Evolutionary conservation across 2,113 vertebrate genomes (phyloP).

Genomic region (Ammodytes dubius): DNA sequence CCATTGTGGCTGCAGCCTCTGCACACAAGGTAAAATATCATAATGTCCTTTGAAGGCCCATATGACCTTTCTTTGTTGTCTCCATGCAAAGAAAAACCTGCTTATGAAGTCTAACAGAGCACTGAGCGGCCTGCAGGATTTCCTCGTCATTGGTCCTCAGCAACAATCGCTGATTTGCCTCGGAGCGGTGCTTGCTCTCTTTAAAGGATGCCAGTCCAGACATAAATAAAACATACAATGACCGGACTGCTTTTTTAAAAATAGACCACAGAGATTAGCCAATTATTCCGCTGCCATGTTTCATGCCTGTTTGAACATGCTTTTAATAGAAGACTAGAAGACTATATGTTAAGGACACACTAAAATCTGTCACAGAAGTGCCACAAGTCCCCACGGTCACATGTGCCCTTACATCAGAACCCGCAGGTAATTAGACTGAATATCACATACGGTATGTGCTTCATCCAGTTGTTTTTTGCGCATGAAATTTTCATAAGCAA

Average conservation of each 20-base stretch:
- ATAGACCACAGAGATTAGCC: conserved; percentile 48
- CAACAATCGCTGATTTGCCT: conserved; percentile 52
- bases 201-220: conserved; percentile 43
- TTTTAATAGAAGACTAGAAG: conserved; percentile 33
- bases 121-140: conserved; percentile 16
- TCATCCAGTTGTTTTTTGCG: conserved; percentile 41
- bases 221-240: conserved; percentile 76
- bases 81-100: conserved; percentile 54
- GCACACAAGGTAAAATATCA: conserved; percentile 56
- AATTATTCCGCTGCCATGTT: conserved; percentile 24
- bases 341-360: neutral
- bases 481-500: conserved; percentile 70
- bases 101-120: conserved; percentile 29
- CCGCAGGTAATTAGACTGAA: conserved; percentile 31
- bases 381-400: conserved; percentile 7
- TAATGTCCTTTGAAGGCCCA: conserved; percentile 60
- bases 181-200: conserved; percentile 25
- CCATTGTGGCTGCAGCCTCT: conserved; percentile 17
- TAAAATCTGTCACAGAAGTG: neutral
- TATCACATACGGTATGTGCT: neutral
- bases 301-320: conserved; percentile 43
- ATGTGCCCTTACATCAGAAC: conserved; percentile 1
- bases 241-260: conserved; percentile 66
- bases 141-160: conserved; percentile 33
- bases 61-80: conserved; percentile 75